phyloP scores from a whole-genome alignment of 2,888 invertebrate species.

The Phalangium opilio region DNA sequence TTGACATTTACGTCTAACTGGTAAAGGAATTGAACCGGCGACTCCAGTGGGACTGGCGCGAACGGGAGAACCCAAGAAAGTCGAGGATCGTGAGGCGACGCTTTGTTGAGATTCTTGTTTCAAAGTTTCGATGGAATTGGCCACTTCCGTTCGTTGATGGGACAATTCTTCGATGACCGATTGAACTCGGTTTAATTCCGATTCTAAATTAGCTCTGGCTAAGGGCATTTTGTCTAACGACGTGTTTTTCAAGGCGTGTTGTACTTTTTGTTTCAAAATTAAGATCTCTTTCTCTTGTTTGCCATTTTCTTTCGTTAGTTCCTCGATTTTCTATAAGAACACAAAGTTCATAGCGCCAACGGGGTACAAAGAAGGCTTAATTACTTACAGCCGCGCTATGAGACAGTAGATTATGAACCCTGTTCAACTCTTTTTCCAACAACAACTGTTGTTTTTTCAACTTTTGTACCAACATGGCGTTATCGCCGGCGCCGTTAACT shows the following conservation, averaged over 20 bases:
- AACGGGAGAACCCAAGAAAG: constrained; percentile 42
- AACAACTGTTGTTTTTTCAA: constrained; percentile 52
- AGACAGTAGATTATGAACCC: constrained; percentile 69
- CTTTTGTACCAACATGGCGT: constrained; percentile 37
- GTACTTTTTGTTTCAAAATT: constrained; percentile 64
- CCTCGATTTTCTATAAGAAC: constrained; percentile 56
- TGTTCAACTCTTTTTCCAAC: constrained; percentile 59
- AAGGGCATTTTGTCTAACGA: constrained; percentile 12
- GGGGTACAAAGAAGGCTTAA: no score
- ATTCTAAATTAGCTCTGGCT: constrained; percentile 33
- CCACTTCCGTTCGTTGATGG: constrained; percentile 67
- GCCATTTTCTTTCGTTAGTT: constrained; percentile 78
- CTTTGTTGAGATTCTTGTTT: constrained; percentile 33
- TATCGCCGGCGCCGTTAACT: constrained; percentile 24
- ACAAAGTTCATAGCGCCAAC: no score
- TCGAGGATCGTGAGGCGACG: not conserved
- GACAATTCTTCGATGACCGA: constrained; percentile 69
- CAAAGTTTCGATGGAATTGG: constrained; percentile 66
- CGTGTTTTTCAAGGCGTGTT: constrained; percentile 21
- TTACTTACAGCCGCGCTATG: constrained; percentile 79
- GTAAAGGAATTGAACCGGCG: constrained; percentile 21
- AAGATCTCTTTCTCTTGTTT: constrained; percentile 73
- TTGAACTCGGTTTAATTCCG: constrained; percentile 66
- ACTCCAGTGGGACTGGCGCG: constrained; percentile 35
- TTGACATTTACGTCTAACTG: constrained; percentile 17